Base-by-base conservation (phyloP, 2,113 vertebrate genomes). In the Odocoileus virginianus region DNA sequence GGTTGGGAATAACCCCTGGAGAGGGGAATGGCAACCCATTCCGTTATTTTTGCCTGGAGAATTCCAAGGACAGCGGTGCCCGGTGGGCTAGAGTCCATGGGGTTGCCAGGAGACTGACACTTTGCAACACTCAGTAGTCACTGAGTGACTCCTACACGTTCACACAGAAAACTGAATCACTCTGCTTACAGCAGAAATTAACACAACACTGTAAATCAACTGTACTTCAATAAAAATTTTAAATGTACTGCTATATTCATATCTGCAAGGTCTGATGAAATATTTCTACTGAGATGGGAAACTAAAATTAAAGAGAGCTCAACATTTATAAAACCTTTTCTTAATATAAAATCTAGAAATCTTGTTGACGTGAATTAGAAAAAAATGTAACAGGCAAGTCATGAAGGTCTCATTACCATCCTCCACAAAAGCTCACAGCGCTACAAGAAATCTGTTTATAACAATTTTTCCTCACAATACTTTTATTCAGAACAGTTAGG, bases 271-370 rank as follows among this genome's bases (percentile, higher is more conserved):
- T 52, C 23, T 81, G 81, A 12, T n/a, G 28, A 89, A 85, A 40
- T 86, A 86, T 79, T 67, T 76, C 60, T 60, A 57, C 27, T 33
- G 50, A 84, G 87, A 89, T 67, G 28, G 74, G 89, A 90, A 76
- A 64, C 7, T 87, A 79, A 95, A 93, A 91, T 81, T 88, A 95
- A 94, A 4, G 1, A 78, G 50, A 90, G 57, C 27, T 89, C 60
- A 94, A 54, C 33, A 93, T 88, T 92, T 78, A 90, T 15, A 84
- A 91, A 78, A 50, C 8, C 14, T 71, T 79, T 91, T n/a, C 23
- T 76, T 64, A 43, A 85, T 47, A 76, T 93, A 67, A 83, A 92
- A 84, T 95, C 60, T 86, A 54, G 40, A 86, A 94, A 89, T 87
- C 27, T 10, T 28, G 21, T 76, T 89, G 52, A 89, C 0, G 1